phyloP scores from a whole-genome alignment of 2,888 invertebrate species.

The Sarcophaga subvicina region DNA sequence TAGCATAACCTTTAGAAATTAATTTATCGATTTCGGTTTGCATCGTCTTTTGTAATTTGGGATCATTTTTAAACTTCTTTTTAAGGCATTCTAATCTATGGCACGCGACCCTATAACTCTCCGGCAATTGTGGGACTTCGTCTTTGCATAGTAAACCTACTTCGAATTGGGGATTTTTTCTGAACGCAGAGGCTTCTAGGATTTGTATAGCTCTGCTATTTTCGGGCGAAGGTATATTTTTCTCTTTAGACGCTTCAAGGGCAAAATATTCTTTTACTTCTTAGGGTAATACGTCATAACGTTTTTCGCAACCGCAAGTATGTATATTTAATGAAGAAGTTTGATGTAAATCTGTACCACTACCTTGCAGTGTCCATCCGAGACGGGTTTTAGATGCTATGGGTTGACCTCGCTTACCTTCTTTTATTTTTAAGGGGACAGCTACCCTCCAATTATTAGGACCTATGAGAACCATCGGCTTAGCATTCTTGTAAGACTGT shows the following conservation, averaged over 20 bases:
- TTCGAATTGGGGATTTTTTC: conserved; percentile 35
- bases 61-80: conserved; percentile 60
- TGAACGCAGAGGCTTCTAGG: conserved; percentile 36
- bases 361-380: no score
- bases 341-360: no score
- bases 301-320: conserved; percentile 45
- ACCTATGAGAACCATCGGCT: conserved; percentile 32
- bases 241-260: background rate
- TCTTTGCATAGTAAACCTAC: conserved; percentile 57
- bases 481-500: conserved; percentile 36
- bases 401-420: conserved; percentile 48
- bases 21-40: conserved; percentile 61
- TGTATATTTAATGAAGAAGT: conserved; percentile 38
- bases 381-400: background rate
- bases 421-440: conserved; percentile 11
- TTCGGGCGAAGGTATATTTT: conserved; percentile 36
- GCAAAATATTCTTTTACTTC: conserved; percentile 35
- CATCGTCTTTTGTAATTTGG: conserved; percentile 47
- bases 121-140: conserved; percentile 49
- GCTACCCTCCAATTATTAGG: conserved; percentile 11
- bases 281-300: conserved; percentile 37
- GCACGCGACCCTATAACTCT: conserved; percentile 46
- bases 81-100: conserved; percentile 53
- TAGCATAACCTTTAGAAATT: conserved; percentile 36
- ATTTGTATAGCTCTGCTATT: conserved; percentile 56